A percentile compares a stretch with the other conserved stretches of the same genome.
phyloP scores from a whole-genome alignment of 2,888 invertebrate genomes.

The Mylabris sibirica region DNA sequence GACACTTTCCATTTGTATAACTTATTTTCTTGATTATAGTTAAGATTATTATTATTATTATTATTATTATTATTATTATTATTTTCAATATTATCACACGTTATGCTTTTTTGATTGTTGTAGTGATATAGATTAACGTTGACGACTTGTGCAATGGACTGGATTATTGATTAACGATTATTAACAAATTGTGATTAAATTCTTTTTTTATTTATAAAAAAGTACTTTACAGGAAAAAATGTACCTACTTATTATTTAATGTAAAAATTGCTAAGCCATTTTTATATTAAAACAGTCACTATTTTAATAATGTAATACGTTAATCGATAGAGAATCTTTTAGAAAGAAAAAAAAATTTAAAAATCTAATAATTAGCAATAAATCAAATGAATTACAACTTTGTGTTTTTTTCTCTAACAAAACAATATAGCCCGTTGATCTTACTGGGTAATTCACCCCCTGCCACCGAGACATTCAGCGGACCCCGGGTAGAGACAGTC shows the following conservation, averaged over 20 bases:
- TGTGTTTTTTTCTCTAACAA: not conserved
- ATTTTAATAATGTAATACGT: not conserved
- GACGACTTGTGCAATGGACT: slow-evolving; percentile 33
- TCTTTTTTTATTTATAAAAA: not conserved
- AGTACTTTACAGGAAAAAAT: not conserved
- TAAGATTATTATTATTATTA: not conserved
- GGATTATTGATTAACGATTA: slow-evolving; percentile 23
- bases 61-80: not conserved
- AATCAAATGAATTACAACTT: not conserved
- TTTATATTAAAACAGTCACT: not conserved
- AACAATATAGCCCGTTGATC: no score
- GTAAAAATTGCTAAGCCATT: not conserved
- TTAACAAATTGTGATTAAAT: slow-evolving; percentile 4
- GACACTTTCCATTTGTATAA: not conserved
- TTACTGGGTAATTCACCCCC: no score
- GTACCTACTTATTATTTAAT: not conserved
- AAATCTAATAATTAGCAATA: not conserved
- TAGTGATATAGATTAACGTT: slow-evolving; percentile 15
- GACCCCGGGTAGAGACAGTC: no score
- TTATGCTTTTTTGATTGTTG: slow-evolving; percentile 16
- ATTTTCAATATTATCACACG: no score
- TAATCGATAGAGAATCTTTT: no score
- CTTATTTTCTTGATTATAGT: not conserved
- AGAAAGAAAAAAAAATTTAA: not conserved
- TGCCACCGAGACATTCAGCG: no score